Conservation (phyloP, 1,140 invertebrate species). For the Drosophila funebris region DNA sequence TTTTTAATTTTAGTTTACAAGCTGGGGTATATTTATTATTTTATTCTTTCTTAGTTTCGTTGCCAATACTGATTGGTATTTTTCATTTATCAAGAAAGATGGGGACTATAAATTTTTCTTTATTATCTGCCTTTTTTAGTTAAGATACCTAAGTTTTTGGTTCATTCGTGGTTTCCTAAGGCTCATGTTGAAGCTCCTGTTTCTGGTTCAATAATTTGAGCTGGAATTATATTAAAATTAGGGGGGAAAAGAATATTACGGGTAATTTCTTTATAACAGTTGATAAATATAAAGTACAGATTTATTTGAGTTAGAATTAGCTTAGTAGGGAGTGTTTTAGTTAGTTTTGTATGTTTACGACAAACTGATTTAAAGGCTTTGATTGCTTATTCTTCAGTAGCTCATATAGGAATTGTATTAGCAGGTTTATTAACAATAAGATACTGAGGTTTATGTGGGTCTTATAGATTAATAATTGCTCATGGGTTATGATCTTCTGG, state of each 20-base stretch:
- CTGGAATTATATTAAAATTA: conserved; percentile 88
- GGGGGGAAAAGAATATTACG: conserved; percentile 88
- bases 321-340: conserved; percentile 85
- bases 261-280: conserved; percentile 83
- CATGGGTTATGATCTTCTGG: conserved; percentile 88
- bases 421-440: conserved; percentile 85
- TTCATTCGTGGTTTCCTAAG: conserved; percentile 89
- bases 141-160: conserved; percentile 88
- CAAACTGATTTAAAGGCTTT: conserved; percentile 83
- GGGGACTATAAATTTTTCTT: conserved; percentile 84
- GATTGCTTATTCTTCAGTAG: conserved; percentile 59
- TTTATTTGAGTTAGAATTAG: conserved; percentile 84
- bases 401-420: conserved; percentile 58
- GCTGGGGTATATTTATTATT: conserved; percentile 86
- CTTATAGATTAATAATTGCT: conserved; percentile 86
- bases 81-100: conserved; percentile 84
- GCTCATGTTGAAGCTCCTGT: conserved; percentile 90
- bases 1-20: conserved; percentile 86
- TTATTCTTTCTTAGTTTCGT: too few relatives aligned
- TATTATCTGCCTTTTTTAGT: conserved; percentile 85
- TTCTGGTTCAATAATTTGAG: conserved; percentile 89
- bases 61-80: conserved; percentile 86
- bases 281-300: conserved; percentile 84
- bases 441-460: conserved; percentile 84
- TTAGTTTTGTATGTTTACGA: conserved; percentile 86